A percentile compares a stretch with the other conserved stretches of the same genome.
Conservation (phyloP, 2,797 vertebrate species). For the Sebastes steindachneri region DNA sequence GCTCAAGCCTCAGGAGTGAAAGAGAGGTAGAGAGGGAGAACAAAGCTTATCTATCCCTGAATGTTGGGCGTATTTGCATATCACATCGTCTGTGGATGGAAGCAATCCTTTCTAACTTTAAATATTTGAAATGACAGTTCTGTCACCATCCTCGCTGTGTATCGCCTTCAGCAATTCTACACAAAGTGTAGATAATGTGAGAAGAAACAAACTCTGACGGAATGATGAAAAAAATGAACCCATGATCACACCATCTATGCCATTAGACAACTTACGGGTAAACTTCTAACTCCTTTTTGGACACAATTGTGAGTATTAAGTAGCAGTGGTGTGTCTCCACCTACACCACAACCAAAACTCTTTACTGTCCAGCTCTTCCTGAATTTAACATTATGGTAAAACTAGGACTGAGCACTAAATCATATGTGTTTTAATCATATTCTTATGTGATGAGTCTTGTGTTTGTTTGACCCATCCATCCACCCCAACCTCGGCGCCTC, state of each 20-base stretch:
- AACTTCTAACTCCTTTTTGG: no score
- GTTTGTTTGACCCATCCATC: no score
- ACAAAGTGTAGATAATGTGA: neutral
- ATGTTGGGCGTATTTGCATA: conserved; percentile 30
- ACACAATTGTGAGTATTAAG: no score
- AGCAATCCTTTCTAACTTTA: conserved; percentile 15
- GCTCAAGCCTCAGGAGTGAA: conserved; percentile 3
- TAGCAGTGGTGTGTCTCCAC: no score
- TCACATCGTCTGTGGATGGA: conserved; percentile 6
- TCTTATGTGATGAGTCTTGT: no score
- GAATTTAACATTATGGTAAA: fast-evolving
- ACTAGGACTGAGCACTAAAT: no score
- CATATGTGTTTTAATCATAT: no score
- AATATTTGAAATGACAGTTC: conserved; percentile 26
- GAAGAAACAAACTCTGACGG: neutral
- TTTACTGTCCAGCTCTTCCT: neutral
- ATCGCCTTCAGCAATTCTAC: neutral
- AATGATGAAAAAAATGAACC: neutral
- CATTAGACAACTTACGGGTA: neutral
- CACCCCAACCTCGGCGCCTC: no score
- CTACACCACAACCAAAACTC: no score
- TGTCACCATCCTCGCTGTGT: conserved; percentile 2
- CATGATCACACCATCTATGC: neutral
- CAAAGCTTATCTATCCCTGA: conserved; percentile 26
- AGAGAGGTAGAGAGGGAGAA: conserved; percentile 25